phyloP scores from a whole-genome alignment of 2,888 invertebrate genomes.

The Lithophane ornitopus region DNA sequence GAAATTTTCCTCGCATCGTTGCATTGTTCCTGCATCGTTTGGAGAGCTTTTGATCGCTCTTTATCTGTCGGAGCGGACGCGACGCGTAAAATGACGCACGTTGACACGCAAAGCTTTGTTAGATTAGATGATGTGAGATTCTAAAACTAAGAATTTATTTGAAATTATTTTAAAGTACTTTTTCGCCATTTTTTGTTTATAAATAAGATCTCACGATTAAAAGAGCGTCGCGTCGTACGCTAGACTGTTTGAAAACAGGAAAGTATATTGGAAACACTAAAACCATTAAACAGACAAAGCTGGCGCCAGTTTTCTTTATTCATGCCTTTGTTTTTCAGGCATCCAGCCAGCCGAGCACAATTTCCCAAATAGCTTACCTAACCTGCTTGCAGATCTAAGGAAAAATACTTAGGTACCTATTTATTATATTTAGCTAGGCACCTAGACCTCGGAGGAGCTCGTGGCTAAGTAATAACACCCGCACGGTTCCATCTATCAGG shows the following conservation, averaged over 20 bases:
- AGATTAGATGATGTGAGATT: neutral
- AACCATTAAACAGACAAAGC: neutral
- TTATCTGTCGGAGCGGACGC: conserved; percentile 24
- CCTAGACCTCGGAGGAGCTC: no score
- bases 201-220: neutral
- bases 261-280: neutral
- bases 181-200: neutral
- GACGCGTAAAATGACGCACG: conserved; percentile 35
- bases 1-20: conserved; percentile 59
- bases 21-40: conserved; percentile 32
- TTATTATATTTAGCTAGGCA: no score
- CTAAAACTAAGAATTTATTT: neutral
- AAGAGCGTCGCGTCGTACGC: neutral
- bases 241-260: neutral
- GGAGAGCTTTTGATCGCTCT: conserved; percentile 44
- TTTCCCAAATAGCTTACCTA: neutral
- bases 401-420: no score
- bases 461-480: no score
- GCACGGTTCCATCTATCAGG: no score
- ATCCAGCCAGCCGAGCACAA: neutral
- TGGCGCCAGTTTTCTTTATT: neutral
- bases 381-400: neutral
- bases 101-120: conserved; percentile 2
- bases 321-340: neutral
- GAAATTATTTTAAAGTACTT: neutral